Evolutionary conservation across 2,888 invertebrate genomes (phyloP), one percentile per base, ranked within the genome.

Genomic region (Meliscaeva auricollis): DNA sequence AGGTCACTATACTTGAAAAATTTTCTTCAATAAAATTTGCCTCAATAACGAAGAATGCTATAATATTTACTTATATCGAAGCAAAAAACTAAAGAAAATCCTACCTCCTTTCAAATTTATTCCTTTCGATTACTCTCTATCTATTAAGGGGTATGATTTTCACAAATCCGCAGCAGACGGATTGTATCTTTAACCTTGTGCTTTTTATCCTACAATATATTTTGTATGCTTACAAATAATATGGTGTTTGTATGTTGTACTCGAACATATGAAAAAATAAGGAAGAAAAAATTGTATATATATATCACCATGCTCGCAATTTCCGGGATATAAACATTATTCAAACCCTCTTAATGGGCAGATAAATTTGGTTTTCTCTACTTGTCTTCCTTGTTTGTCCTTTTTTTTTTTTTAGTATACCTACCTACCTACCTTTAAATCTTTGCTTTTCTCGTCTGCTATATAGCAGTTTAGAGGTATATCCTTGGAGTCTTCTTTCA

Each of bases 301-400:
- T 56, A 58, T 50, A 66, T 66, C 50, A 50, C 50, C 41, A 52
- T 44, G 13, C 35, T 72, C 11, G 38, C 15, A 60, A 46, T 69
- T 46, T 80, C 68, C 54, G 52, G 52, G 50, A 62, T 35, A 62
- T 68, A 72, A 76, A 72, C 48, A 66, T 46, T 72, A 66, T 76
- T 70, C 73, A 73, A 64, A 64, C 66, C 84, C 38, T 48, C 64
- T 66, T 75, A 80, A 79, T 75, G 79, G 79, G 30, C 66, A 74
- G 69, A 79, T 75, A 74, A 69, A 79, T 72, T 79, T 74, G 54
- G 64, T 50, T 78, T 68, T 68, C n/a, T 52, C 56, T 66, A 35
- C 62, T 58, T 52, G 64, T 46, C 56, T 74, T 69, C 41, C 17
- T n/a, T 15, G 32, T 50, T 56, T 41, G 32, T 22, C 44, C 56